Percentiles rank a stretch among this genome's conserved stretches.
Conservation (phyloP, 2,113 vertebrate species). For the Sula dactylatra region DNA sequence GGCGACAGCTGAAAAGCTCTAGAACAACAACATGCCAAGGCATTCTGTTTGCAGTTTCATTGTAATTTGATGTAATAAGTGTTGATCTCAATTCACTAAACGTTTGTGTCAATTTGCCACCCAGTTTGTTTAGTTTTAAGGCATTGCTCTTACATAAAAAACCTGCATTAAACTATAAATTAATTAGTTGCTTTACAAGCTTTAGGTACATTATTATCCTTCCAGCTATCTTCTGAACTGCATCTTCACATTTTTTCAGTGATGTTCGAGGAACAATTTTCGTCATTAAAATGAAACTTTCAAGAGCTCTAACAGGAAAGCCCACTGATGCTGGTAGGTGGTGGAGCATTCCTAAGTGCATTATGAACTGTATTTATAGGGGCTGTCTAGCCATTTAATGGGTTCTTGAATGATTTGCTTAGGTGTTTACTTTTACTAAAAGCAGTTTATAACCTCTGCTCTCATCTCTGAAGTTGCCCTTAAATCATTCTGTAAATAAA, state of each 20-base stretch:
- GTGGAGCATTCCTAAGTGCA: slow-evolving; percentile 6
- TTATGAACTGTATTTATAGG: slow-evolving; percentile 37
- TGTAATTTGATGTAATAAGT: slow-evolving; percentile 42
- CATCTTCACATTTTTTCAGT: neutral
- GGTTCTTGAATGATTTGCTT: slow-evolving; percentile 48
- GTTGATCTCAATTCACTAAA: slow-evolving; percentile 56
- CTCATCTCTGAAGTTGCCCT: slow-evolving; percentile 28
- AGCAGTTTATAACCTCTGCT: slow-evolving; percentile 41
- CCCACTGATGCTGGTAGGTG: neutral
- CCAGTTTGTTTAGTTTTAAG: slow-evolving; percentile 19
- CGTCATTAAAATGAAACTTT: slow-evolving; percentile 17
- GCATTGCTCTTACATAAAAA: neutral
- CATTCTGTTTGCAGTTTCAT: slow-evolving; percentile 12
- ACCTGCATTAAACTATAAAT: neutral
- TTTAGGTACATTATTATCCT: neutral
- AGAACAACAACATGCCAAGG: neutral
- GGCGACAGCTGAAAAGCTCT: neutral
- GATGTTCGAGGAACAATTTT: neutral
- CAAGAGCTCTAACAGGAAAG: neutral
- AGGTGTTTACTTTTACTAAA: slow-evolving; percentile 50
- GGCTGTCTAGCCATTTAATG: slow-evolving; percentile 27
- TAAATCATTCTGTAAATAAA: slow-evolving; percentile 45
- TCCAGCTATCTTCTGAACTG: neutral
- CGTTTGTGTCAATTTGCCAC: slow-evolving; percentile 57
- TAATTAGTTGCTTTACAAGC: slow-evolving; percentile 2